Evolutionary conservation across 2,888 invertebrate species (phyloP).

Genomic region (Villa cingulata): DNA sequence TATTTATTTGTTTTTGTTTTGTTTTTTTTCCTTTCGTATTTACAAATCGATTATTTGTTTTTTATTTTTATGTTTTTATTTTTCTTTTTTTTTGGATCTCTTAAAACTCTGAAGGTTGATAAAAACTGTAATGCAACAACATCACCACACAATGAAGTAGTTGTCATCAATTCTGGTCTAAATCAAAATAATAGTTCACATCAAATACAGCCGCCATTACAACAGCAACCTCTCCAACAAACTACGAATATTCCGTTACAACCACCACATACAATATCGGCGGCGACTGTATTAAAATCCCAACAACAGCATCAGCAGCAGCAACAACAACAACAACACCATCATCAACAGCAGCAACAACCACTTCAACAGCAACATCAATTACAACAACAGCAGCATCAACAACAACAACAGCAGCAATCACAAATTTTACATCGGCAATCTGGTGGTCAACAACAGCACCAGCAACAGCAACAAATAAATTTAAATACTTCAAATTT

Average conservation of each 20-base stretch:
- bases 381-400: background rate
- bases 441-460: background rate
- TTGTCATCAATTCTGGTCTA: conserved; percentile 21
- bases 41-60: background rate
- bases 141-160: conserved; percentile 25
- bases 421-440: conserved; percentile 11
- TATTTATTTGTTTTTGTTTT: background rate
- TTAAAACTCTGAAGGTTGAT: conserved; percentile 35
- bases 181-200: conserved; percentile 30
- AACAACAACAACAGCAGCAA: conserved; percentile 9
- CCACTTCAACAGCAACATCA: conserved; percentile 12
- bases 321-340: conserved; percentile 10
- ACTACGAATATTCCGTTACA: background rate
- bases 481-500: conserved; percentile 2
- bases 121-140: conserved; percentile 57
- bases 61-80: background rate
- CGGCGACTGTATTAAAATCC: background rate
- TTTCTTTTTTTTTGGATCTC: background rate
- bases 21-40: background rate
- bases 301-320: conserved; percentile 5
- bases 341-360: conserved; percentile 10
- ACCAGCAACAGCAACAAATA: conserved; percentile 2
- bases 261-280: background rate
- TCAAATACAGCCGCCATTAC: conserved; percentile 25
- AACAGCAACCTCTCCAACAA: conserved; percentile 20